Evolutionary conservation across 1,140 invertebrate genomes (phyloP), one percentile per base, ranked within the genome.

Genomic region (Caenorhabditis elegans): DNA sequence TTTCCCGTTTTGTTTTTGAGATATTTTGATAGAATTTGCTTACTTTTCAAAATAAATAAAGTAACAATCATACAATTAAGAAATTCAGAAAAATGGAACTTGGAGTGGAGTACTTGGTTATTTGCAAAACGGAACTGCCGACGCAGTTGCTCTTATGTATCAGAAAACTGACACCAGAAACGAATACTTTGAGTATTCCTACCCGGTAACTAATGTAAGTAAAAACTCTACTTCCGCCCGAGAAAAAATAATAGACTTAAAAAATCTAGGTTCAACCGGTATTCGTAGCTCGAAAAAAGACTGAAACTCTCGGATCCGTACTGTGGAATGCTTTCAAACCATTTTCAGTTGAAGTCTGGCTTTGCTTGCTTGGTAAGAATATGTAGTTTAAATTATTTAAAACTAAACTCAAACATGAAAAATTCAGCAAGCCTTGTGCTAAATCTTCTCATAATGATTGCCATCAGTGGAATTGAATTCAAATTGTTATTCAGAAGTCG

Each of bases 281-380:
- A 5, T 81, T 76, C 28, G 80, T 49, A 11, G 80, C 76, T 22
- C n/a, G 60, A 24, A 75, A 48, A 22, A 36, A 53, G 51, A 55
- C 34, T 24, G 46, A 81, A 53, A 76, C 31, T 26, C 31, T 81
- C n/a, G 80, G 75, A 49, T 51, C 65, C 10, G 65, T 81, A 3
- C n/a, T 81, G 3, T 81, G 80, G 80, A 81, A 81, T 46, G 80
- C 80, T n/a, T 48, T 81, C 70, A 76, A 76, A 47, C 80, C 80
- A 36, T 81, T 70, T 28, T n/a, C 55, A 39, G 31, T 77, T 6
- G 22, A 48, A n/a, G 80, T 81, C 26, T 81, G 80, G 80, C 15
- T 81, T 2, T 49, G 65, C 15, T 17, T 81, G 15, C 51, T 81
- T 15, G 75, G 78, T 79, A 53, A 8, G 24, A 53, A 24, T 3